Evolutionary conservation across 2,888 invertebrate genomes (phyloP).

Genomic region (Steinernema carpocapsae): DNA sequence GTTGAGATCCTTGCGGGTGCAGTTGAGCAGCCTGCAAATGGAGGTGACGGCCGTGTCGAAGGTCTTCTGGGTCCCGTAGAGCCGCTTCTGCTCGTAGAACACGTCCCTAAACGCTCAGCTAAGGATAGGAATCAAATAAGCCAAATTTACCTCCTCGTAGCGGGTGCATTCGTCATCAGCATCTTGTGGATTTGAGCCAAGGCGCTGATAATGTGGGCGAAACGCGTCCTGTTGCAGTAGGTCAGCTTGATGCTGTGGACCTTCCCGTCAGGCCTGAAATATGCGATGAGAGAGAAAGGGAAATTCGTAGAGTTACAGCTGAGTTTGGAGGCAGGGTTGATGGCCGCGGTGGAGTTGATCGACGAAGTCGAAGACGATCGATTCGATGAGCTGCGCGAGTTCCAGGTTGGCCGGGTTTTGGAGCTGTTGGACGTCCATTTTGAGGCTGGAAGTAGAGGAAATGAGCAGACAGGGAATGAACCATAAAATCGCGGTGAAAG

Average conservation of each 20-base stretch:
- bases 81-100: conserved; percentile 56
- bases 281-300: neutral
- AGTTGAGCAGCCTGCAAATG: conserved; percentile 51
- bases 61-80: conserved; percentile 50
- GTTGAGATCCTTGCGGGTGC: conserved; percentile 47
- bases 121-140: neutral
- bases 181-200: conserved; percentile 36
- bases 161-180: conserved; percentile 32
- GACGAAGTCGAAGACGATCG: conserved; percentile 6
- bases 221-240: neutral
- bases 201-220: neutral
- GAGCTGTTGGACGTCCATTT: too few relatives aligned
- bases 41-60: conserved; percentile 51
- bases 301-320: neutral
- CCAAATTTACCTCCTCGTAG: conserved; percentile 36
- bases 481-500: too few relatives aligned
- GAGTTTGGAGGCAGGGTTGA: neutral
- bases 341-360: neutral
- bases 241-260: conserved; percentile 7
- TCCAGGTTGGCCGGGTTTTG: too few relatives aligned
- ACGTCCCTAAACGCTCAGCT: conserved; percentile 48
- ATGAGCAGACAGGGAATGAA: too few relatives aligned
- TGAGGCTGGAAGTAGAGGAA: too few relatives aligned
- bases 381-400: conserved; percentile 12
- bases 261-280: neutral